A percentile compares a stretch with the other conserved stretches of the same genome.
Evolutionary conservation across 1,140 invertebrate species (phyloP).

Genomic region (Drosophila willistoni): DNA sequence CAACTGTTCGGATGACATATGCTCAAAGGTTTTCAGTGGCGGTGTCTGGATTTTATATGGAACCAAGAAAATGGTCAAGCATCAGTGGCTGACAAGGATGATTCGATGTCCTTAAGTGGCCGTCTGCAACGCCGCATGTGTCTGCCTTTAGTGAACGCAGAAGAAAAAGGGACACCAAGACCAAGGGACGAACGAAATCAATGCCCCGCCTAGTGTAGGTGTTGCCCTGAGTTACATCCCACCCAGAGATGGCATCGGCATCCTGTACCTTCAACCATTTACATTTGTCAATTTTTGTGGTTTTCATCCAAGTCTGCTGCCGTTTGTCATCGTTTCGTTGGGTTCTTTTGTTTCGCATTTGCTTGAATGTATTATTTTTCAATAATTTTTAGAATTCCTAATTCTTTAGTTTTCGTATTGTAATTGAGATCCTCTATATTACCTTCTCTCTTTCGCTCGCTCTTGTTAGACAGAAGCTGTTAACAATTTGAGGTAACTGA

Average conservation of each 20-base stretch:
- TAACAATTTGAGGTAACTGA: constrained; percentile 5
- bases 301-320: constrained; percentile 41
- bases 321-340: constrained; percentile 43
- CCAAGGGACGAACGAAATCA: constrained; percentile 41
- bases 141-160: background rate
- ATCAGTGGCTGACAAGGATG: constrained; percentile 46
- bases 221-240: constrained; percentile 62
- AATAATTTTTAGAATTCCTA: constrained; percentile 60
- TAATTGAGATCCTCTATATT: constrained; percentile 30
- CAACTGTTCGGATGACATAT: constrained; percentile 72
- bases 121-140: constrained; percentile 77
- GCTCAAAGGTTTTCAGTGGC: constrained; percentile 10
- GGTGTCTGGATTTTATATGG: constrained; percentile 49
- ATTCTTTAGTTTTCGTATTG: constrained; percentile 6
- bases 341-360: constrained; percentile 28
- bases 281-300: constrained; percentile 74
- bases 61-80: constrained; percentile 60
- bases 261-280: constrained; percentile 54
- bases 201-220: constrained; percentile 62
- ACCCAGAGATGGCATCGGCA: constrained; percentile 42
- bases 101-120: constrained; percentile 56
- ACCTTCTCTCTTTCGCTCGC: too few relatives aligned
- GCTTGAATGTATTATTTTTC: constrained; percentile 58
- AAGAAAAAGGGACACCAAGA: constrained; percentile 34
- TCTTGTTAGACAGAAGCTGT: constrained; percentile 39